A percentile compares a stretch with the other conserved stretches of the same genome.
These are phyloP conservation scores for Sturnira hondurensis DNA, from an alignment of 2,113 vertebrate genomes.

Conservation along the genomic window DNA sequence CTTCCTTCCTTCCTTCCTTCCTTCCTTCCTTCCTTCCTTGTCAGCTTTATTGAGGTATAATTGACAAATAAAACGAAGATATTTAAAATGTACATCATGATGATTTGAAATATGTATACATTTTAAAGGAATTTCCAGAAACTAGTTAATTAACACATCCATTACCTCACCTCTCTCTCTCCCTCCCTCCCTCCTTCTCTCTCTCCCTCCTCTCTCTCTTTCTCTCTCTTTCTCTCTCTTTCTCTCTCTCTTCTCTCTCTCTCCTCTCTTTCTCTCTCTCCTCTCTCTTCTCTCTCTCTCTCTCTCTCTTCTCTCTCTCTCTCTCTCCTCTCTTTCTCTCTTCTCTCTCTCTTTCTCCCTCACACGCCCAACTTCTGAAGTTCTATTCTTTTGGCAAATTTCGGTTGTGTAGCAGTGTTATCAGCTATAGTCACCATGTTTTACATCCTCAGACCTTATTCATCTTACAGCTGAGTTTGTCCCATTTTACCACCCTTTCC, in stretches of 20 bases:
- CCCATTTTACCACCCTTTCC: neutral
- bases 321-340: neutral
- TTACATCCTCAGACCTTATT: neutral
- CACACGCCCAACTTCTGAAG: neutral
- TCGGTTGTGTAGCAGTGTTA: neutral
- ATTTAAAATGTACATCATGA: neutral
- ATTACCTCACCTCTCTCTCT: neutral
- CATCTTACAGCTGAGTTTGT: neutral
- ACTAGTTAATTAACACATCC: neutral
- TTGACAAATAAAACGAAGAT: neutral
- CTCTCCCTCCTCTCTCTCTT: neutral
- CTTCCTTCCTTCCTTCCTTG: neutral
- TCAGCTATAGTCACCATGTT: neutral
- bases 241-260: neutral
- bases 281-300: neutral
- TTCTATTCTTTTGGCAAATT: neutral
- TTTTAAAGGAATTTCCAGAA: neutral
- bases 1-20: neutral
- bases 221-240: neutral
- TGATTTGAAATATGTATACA: neutral
- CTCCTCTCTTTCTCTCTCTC: neutral
- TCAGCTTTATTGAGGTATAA: neutral
- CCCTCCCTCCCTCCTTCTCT: neutral
- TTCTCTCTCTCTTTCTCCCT: neutral
- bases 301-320: neutral